Base-by-base conservation (phyloP, 2,113 vertebrate species). In the Callospermophilus lateralis region DNA sequence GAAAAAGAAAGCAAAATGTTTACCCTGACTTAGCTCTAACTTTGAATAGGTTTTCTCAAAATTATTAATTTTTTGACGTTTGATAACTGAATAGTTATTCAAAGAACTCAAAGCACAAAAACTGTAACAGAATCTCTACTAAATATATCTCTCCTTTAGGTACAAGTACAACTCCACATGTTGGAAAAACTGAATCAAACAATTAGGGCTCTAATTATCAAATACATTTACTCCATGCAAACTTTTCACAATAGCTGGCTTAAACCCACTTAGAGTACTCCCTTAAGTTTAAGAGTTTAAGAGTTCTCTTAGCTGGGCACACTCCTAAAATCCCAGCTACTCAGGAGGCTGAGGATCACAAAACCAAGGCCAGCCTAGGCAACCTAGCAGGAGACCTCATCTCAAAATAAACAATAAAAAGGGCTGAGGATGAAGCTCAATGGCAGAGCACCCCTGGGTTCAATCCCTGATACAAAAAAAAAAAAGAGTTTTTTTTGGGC, bases 11-110 rank as follows among this genome's bases (percentile, higher is more conserved):
- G 24, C 58, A 89, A 94, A 94, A 94, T 93, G 55, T 85, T 88
- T 97, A 91, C 12, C 55, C 4, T 88, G 55, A 79, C 13, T 93
- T 96, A 76, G 9, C 24, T 84, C 53, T 95, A 89, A 77, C 84
- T 92, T 89, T 96, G 55, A 89, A 73, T 16, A 80, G 24, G 42
- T 53, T 90, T 95, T 92, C 79, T 95, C 86, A 93, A 95, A 95
- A 78, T 94, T 95, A 86, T 0, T 58, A 83, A 84, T 72, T 48
- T 92, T 93, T 90, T 93, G 80, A 93, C 70, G 94, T 90, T 83
- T 95, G 51, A 10, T 90, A 92, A 95, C 48, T 89, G 15, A 84
- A 94, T 8, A 94, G n/a, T 72, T 95, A 95, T 34, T 93, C 74
- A 96, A 92, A 93, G 70, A 89, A 89, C 48, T 74, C 65, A 85